Evolutionary conservation across 2,888 invertebrate species (phyloP), one percentile per base, ranked within the genome.

Genomic region (Orthosia gothica): DNA sequence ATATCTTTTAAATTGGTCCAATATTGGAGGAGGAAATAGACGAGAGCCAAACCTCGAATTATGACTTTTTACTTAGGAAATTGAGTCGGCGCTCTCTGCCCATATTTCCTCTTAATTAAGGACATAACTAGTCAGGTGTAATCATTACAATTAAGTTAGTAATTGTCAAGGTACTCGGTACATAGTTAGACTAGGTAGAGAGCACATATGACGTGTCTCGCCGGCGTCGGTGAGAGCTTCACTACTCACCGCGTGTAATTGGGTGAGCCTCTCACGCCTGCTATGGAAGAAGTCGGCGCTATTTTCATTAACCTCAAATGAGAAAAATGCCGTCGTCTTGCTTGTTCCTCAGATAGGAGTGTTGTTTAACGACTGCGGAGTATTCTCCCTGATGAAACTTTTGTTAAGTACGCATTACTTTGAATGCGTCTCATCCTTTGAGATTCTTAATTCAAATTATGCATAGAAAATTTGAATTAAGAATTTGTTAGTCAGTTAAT

Each of bases 251-350:
- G 86, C 87, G 89, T 84, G 90, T 91, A 92, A 93, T 92, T 92
- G 92, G 93, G 92, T 93, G 90, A 93, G 90, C 91, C 88, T 91
- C 91, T 92, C 90, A 89, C 87, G 86, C 91, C 90, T 82, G 72
- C 87, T 91, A 93, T 89, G 93, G 93, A 84, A 87, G 88, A 89
- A 81, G 81, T 81, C 83, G 79, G 77, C 70, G 89, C 91, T 93
- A 93, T 95, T 94, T 95, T 94, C 94, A 95, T 95, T 95, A 94
- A 94, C 94, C 93, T 94, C 91, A 92, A 95, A 94, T 94, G 93
- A 93, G 92, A 95, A 94, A 94, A 94, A 95, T 95, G 94, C 91
- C 88, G 83, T 83, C 86, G 85, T 82, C 87, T 83, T 89, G 88
- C 91, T 91, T 88, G 87, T 89, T 89, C 86, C 88, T 76, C 64